Percentiles rank a stretch among this genome's conserved stretches.
These are phyloP conservation scores for Argyrosomus japonicus DNA, from an alignment of 2,113 vertebrate genomes.

Conservation along the genomic window DNA sequence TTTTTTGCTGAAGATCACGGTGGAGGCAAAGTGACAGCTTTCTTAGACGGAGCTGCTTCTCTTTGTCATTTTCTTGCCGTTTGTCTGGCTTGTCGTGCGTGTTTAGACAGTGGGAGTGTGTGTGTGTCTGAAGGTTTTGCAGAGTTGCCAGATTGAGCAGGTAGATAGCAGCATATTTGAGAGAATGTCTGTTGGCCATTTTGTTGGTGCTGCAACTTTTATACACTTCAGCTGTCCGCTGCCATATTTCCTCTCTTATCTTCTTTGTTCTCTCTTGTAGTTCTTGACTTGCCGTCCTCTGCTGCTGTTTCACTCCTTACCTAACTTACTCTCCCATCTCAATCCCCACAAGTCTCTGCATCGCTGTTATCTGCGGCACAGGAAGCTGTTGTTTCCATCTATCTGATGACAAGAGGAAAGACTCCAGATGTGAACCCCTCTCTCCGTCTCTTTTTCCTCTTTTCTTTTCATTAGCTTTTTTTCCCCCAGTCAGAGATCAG, in stretches of 20 bases:
- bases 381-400: constrained; percentile 83
- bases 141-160: constrained; percentile 44
- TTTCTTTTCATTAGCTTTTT: constrained; percentile 82
- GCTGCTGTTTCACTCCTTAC: constrained; percentile 51
- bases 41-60: constrained; percentile 60
- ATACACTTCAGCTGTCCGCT: constrained; percentile 17
- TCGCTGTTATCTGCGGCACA: constrained; percentile 78
- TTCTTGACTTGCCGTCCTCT: constrained; percentile 36
- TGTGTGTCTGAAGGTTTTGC: constrained; percentile 31
- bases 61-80: constrained; percentile 63
- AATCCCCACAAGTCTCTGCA: constrained; percentile 24
- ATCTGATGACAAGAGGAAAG: constrained; percentile 86
- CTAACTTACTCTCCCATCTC: constrained; percentile 11
- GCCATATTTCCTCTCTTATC: constrained; percentile 16
- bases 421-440: constrained; percentile 92
- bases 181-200: constrained; percentile 43
- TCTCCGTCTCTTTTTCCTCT: constrained; percentile 68
- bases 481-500: constrained; percentile 89
- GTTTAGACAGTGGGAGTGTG: constrained; percentile 29
- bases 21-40: constrained; percentile 68
- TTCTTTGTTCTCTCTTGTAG: not conserved
- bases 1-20: constrained; percentile 32
- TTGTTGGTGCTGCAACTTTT: constrained; percentile 50
- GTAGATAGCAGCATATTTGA: constrained; percentile 36
- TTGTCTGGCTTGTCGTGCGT: constrained; percentile 11